Conservation (phyloP, 1,140 invertebrate species). For the Arion vulgaris region DNA sequence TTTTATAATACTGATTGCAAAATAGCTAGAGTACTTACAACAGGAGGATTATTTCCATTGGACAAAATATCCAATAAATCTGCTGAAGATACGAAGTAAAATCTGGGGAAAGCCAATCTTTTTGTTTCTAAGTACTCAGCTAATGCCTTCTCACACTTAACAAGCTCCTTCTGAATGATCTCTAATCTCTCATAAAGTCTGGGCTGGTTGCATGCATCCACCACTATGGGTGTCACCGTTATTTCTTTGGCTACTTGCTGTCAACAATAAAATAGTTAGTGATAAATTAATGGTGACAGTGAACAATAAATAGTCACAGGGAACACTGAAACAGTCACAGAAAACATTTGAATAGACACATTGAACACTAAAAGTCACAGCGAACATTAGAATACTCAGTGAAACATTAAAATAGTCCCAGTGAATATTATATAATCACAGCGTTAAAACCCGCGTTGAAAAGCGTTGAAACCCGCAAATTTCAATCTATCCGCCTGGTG, state of each 20-base stretch:
- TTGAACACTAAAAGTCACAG: no score
- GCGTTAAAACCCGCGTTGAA: no score
- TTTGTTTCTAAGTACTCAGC: conserved; percentile 98
- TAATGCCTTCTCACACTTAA: conserved; percentile 94
- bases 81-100: conserved; percentile 98
- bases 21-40: conserved; percentile 74
- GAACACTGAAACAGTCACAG: no score
- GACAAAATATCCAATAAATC: conserved; percentile 96
- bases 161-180: conserved; percentile 85
- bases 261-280: neutral
- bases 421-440: no score
- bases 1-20: no score
- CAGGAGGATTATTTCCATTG: conserved; percentile 92
- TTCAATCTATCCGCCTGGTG: no score
- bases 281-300: no score
- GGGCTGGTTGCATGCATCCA: conserved; percentile 89
- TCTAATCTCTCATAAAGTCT: conserved; percentile 86
- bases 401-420: no score
- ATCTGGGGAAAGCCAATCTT: conserved; percentile 91
- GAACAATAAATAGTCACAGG: no score
- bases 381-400: no score
- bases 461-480: no score
- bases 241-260: neutral
- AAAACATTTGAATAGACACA: no score
- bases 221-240: conserved; percentile 80